These are phyloP conservation scores for Alauda arvensis DNA, from an alignment of 2,797 vertebrate species.

Conservation along the genomic window DNA sequence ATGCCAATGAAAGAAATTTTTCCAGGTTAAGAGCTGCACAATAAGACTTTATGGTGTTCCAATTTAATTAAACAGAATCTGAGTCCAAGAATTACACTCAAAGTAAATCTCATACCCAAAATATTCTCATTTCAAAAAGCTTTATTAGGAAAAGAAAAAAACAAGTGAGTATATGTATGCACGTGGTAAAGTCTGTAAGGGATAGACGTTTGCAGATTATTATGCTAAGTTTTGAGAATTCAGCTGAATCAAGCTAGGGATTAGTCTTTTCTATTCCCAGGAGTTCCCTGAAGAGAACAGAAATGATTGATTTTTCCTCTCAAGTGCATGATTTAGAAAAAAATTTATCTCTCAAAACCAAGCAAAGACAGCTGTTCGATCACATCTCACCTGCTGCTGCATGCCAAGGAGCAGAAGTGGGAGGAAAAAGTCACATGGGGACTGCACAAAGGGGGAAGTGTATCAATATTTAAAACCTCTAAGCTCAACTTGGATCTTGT, in stretches of 20 bases:
- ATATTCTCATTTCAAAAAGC: not conserved
- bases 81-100: not conserved
- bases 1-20: not conserved
- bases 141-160: not conserved
- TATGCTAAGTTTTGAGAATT: constrained; percentile 13
- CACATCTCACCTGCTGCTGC: constrained; percentile 19
- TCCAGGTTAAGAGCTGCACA: not conserved
- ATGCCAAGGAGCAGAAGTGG: constrained; percentile 23
- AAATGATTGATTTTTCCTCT: constrained; percentile 46
- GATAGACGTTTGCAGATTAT: constrained; percentile 33
- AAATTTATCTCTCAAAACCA: constrained; percentile 11
- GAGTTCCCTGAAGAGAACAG: constrained; percentile 22
- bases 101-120: not conserved
- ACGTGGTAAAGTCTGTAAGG: not conserved
- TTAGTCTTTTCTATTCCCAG: constrained; percentile 11
- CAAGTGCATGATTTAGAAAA: not conserved
- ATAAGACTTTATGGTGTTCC: not conserved
- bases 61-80: not conserved
- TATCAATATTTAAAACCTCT: constrained; percentile 34
- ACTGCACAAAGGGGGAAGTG: not conserved
- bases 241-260: constrained; percentile 29
- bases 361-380: constrained; percentile 32
- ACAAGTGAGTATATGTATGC: not conserved
- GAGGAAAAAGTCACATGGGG: not conserved
- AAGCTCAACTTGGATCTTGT: not conserved